A percentile compares a stretch with the other conserved stretches of the same genome.
Evolutionary conservation across 2,888 invertebrate genomes (phyloP).

Genomic region (Hirtodrosophila alboralis): DNA sequence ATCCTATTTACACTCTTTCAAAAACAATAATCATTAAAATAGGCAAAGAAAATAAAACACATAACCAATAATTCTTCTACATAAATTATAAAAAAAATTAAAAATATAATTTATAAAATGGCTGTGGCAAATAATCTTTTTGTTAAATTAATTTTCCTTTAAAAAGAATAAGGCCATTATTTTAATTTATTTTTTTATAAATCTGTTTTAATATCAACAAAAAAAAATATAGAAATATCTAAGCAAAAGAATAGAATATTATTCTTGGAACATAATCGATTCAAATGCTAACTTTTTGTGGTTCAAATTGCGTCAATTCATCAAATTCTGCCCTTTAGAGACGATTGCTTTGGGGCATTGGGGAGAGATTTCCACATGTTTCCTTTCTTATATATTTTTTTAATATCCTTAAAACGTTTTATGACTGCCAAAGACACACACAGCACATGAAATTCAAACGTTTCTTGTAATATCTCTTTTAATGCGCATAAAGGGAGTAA

Average conservation of each 20-base stretch:
- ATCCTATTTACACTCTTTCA: too few relatives aligned
- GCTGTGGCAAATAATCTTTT: too few relatives aligned
- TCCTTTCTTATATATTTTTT: conserved; percentile 53
- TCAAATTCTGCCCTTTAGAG: conserved; percentile 48
- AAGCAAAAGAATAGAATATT: neutral
- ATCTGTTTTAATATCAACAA: too few relatives aligned
- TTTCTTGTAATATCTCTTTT: conserved; percentile 42
- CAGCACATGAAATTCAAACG: conserved; percentile 64
- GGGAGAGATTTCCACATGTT: conserved; percentile 41
- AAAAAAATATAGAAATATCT: too few relatives aligned
- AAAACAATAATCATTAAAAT: too few relatives aligned
- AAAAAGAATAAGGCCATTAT: too few relatives aligned
- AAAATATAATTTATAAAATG: too few relatives aligned
- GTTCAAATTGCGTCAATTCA: conserved; percentile 63
- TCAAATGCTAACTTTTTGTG: conserved; percentile 42
- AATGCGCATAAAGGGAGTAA: conserved; percentile 59
- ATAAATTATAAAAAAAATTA: too few relatives aligned
- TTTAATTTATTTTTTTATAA: too few relatives aligned
- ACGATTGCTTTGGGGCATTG: conserved; percentile 11
- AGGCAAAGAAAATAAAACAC: too few relatives aligned
- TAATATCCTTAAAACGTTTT: conserved; percentile 70
- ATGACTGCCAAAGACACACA: conserved; percentile 55
- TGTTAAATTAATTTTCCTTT: too few relatives aligned
- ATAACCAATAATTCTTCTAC: too few relatives aligned
- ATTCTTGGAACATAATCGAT: conserved; percentile 24